A percentile compares a stretch with the other conserved stretches of the same genome.
Evolutionary conservation across 2,113 vertebrate species (phyloP).

Genomic region (Condylura cristata): DNA sequence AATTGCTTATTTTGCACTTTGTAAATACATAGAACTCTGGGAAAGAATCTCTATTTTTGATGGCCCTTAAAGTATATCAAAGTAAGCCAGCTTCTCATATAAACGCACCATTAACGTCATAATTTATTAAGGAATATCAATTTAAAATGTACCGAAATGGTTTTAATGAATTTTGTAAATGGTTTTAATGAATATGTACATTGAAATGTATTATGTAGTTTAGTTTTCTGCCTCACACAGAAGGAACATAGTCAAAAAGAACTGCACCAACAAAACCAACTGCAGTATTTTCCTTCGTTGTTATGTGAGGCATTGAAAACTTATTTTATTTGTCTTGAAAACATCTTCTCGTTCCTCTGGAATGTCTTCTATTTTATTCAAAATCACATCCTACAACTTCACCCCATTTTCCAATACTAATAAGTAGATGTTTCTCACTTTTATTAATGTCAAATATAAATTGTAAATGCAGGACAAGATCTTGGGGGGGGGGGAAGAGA

Average conservation of each 20-base stretch:
- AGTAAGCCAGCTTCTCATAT: constrained; percentile 74
- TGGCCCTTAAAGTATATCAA: constrained; percentile 70
- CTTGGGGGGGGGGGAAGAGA: background rate
- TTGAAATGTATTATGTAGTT: constrained; percentile 45
- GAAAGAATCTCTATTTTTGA: constrained; percentile 76
- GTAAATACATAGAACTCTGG: constrained; percentile 72
- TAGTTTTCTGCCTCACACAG: constrained; percentile 56
- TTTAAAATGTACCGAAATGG: constrained; percentile 68
- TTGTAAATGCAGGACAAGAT: background rate
- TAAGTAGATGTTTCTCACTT: background rate
- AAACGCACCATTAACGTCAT: constrained; percentile 73
- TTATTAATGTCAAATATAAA: background rate
- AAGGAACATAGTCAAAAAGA: constrained; percentile 47
- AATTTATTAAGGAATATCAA: constrained; percentile 75
- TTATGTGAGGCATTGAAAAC: background rate
- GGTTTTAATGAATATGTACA: constrained; percentile 64
- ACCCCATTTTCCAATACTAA: background rate
- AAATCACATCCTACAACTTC: background rate
- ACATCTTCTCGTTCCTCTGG: background rate
- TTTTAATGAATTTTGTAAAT: constrained; percentile 75
- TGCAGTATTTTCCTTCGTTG: background rate
- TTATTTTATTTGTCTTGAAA: constrained; percentile 55
- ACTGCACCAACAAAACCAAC: background rate
- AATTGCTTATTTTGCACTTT: constrained; percentile 67
- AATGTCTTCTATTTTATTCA: constrained; percentile 39